A percentile compares a stretch with the other conserved stretches of the same genome.
These are phyloP conservation scores for Oscheius sp. DNA, from an alignment of 2,888 invertebrate species.

Conservation along the genomic window DNA sequence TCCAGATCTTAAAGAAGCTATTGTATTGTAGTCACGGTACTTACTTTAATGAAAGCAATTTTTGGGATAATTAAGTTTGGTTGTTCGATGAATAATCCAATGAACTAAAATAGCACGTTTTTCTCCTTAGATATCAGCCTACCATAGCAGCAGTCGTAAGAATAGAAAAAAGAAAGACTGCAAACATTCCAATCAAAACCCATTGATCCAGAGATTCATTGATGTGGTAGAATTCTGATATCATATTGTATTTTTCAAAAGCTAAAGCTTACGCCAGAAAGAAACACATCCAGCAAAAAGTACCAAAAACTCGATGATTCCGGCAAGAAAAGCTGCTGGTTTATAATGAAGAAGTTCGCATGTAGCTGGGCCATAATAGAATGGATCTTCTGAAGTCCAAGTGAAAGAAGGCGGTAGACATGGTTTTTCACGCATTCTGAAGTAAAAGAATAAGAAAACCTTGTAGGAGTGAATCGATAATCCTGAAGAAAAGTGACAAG, in stretches of 20 bases:
- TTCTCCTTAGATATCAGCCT: background rate
- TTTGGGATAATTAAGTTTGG: slow-evolving; percentile 60
- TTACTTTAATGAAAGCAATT: slow-evolving; percentile 57
- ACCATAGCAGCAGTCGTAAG: slow-evolving; percentile 38
- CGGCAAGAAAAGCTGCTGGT: slow-evolving; percentile 41
- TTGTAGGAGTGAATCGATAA: background rate
- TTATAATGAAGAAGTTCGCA: slow-evolving; percentile 66
- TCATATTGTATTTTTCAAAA: background rate
- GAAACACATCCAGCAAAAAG: slow-evolving; percentile 38
- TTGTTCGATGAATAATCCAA: slow-evolving; percentile 55
- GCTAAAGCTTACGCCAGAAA: slow-evolving; percentile 40
- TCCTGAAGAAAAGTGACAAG: background rate
- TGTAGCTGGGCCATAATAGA: slow-evolving; percentile 65
- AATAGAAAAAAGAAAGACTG: slow-evolving; percentile 30
- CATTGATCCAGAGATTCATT: slow-evolving; percentile 39
- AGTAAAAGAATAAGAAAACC: background rate
- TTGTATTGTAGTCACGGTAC: background rate
- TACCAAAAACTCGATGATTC: slow-evolving; percentile 39
- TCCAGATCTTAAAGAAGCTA: slow-evolving; percentile 45
- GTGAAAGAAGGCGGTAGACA: slow-evolving; percentile 50
- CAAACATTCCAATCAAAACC: slow-evolving; percentile 32
- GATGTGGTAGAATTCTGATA: slow-evolving; percentile 37
- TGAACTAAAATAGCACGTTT: slow-evolving; percentile 10
- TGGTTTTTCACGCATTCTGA: slow-evolving; percentile 1
- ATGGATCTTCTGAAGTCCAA: slow-evolving; percentile 61